Percentiles rank a stretch among this genome's conserved stretches.
These are phyloP conservation scores for Lomographa bimaculata DNA, from an alignment of 2,888 invertebrate species.

Conservation along the genomic window DNA sequence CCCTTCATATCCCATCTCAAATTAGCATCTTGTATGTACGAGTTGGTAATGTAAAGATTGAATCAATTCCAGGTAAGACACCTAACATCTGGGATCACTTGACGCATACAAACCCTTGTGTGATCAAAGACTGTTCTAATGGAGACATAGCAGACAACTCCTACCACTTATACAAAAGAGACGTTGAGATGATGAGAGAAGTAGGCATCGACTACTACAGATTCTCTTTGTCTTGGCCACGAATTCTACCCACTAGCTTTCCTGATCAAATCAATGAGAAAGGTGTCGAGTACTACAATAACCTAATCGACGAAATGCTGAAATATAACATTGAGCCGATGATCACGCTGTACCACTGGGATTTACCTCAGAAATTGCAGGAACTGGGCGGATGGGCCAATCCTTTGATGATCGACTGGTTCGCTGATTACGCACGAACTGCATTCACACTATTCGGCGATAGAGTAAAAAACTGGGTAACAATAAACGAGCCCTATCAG, in stretches of 20 bases:
- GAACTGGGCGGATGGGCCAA: conserved; percentile 78
- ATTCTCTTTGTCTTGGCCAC: conserved; percentile 84
- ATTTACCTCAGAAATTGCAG: conserved; percentile 73
- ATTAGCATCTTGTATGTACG: too few species aligned
- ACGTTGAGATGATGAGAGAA: conserved; percentile 64
- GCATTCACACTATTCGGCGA: conserved; percentile 67
- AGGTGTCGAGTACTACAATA: conserved; percentile 86
- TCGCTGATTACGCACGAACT: conserved; percentile 63
- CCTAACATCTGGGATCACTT: conserved; percentile 85
- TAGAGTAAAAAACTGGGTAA: conserved; percentile 78
- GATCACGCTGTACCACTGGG: conserved; percentile 78
- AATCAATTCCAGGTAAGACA: conserved; percentile 64
- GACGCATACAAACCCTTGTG: conserved; percentile 68
- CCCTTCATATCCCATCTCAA: too few species aligned
- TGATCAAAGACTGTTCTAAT: conserved; percentile 76
- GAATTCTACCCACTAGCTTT: conserved; percentile 83
- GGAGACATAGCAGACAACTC: conserved; percentile 83
- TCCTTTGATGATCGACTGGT: conserved; percentile 64
- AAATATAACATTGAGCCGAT: conserved; percentile 84
- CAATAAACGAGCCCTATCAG: conserved; percentile 79
- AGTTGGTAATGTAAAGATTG: too few species aligned
- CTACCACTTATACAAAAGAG: conserved; percentile 82
- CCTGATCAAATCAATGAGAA: conserved; percentile 69
- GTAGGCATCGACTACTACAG: conserved; percentile 73
- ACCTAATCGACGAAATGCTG: conserved; percentile 83